Base-by-base conservation (phyloP, 2,888 invertebrate species). In the Pollenia griseotomentosa region DNA sequence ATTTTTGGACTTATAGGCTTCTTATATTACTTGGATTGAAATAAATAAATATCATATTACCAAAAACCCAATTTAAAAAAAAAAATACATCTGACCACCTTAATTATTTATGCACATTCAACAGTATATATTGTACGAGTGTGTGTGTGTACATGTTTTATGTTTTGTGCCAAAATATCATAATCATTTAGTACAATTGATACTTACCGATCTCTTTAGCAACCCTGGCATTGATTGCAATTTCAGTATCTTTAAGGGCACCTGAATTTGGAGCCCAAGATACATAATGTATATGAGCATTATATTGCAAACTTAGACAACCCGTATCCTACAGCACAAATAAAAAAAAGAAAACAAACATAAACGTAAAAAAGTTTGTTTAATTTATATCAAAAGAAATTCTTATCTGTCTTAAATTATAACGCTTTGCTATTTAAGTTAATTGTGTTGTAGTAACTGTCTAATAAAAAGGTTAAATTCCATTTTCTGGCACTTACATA, bases 171-270 rank as follows among this genome's bases (percentile, higher is more conserved):
- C 87, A 87, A 87, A 84, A 74, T 75, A 55, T 78, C 10, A 81
- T 73, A 12, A 71, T 71, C 46, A 55, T 53, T 23, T 82, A 55
- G 11, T 53, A 79, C 33, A 75, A 48, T 61, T 65, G 11, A 74
- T 71, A 86, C 78, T 86, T 89, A 93, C 93, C 93, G 74, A 93
- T 92, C 90, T 93, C 93, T 90, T 93, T 93, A 80, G 94, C 93
- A 87, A 93, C 93, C 89, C 91, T 92, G 90, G 93, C 93, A 92
- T 93, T 93, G 89, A 93, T 93, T 88, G 93, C 93, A 91, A 93
- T 93, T 91, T 94, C 94, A 2, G 91, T 92, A 86, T 94, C 94
- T 90, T 92, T 92, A 84, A 93, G 90, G 81, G 90, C 90, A 57
- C 93, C 92, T 57, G 90, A 89, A 86, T 92, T 90, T 46, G 94